A percentile compares a stretch with the other conserved stretches of the same genome.
These are phyloP conservation scores for Cepaea hortensis DNA, from an alignment of 2,888 invertebrate genomes.

Conservation along the genomic window DNA sequence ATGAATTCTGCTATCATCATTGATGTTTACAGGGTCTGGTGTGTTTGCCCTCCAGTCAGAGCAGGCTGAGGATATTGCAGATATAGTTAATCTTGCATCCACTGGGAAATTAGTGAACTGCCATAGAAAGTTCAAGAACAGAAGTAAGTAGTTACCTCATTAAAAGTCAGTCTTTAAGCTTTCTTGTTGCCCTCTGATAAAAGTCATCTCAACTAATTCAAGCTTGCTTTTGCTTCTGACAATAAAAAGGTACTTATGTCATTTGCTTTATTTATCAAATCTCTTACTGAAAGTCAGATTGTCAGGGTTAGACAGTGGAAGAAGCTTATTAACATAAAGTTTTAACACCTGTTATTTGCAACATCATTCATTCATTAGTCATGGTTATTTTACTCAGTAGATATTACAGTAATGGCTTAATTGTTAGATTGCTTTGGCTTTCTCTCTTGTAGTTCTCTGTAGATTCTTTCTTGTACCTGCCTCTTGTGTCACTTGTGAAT, in stretches of 20 bases:
- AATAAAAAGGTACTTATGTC: neutral
- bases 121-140: conserved; percentile 65
- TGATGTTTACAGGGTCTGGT: conserved; percentile 64
- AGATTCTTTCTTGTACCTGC: too few relatives aligned
- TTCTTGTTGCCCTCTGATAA: neutral
- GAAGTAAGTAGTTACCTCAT: conserved; percentile 72
- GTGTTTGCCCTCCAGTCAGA: conserved; percentile 69
- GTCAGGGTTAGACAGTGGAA: too few relatives aligned
- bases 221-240: conserved; percentile 6
- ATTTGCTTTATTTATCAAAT: neutral
- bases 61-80: conserved; percentile 71
- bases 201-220: neutral
- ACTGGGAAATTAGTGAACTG: conserved; percentile 61
- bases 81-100: conserved; percentile 65
- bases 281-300: too few relatives aligned
- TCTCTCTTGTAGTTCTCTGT: too few relatives aligned
- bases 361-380: too few relatives aligned
- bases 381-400: too few relatives aligned
- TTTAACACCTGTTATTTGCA: too few relatives aligned
- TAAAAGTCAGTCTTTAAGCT: neutral
- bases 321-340: too few relatives aligned
- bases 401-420: too few relatives aligned
- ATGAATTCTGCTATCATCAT: neutral
- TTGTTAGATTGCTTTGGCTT: too few relatives aligned
- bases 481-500: too few relatives aligned